Evolutionary conservation across 2,888 invertebrate species (phyloP).

Genomic region (Aproaerema taeniolella): DNA sequence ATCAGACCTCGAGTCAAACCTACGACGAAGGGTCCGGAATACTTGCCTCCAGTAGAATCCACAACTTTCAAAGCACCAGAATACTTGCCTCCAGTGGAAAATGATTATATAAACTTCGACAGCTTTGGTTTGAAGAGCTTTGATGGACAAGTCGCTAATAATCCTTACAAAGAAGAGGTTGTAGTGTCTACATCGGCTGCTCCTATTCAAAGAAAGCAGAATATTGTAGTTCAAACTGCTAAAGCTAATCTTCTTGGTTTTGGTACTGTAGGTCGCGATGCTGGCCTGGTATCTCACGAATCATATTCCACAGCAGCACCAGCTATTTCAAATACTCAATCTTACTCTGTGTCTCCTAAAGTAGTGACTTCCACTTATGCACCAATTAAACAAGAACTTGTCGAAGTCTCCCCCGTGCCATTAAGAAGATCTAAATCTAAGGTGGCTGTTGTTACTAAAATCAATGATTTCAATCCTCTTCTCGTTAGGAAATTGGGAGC

Average conservation of each 20-base stretch:
- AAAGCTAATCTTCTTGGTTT: conserved; percentile 65
- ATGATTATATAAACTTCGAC: conserved; percentile 36
- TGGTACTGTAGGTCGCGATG: conserved; percentile 64
- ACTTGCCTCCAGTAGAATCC: conserved; percentile 27
- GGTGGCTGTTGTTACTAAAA: conserved; percentile 80
- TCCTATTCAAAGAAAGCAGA: conserved; percentile 43
- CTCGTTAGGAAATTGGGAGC: conserved; percentile 84
- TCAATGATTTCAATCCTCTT: conserved; percentile 84
- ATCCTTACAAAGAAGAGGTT: conserved; percentile 46
- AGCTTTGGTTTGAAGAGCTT: conserved; percentile 41
- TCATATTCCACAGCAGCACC: conserved; percentile 47
- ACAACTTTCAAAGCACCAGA: conserved; percentile 39
- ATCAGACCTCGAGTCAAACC: conserved; percentile 26
- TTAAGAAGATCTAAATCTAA: conserved; percentile 60
- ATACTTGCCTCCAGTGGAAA: conserved; percentile 38
- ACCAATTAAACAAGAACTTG: conserved; percentile 51
- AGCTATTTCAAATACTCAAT: conserved; percentile 33
- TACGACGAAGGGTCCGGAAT: conserved; percentile 29
- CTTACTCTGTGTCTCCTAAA: conserved; percentile 35
- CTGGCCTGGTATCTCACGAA: conserved; percentile 53
- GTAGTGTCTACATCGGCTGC: conserved; percentile 24
- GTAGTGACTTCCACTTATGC: conserved; percentile 46
- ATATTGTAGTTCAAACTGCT: conserved; percentile 60
- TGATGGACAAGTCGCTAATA: conserved; percentile 38
- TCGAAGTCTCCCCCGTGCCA: conserved; percentile 49